Base-by-base conservation (phyloP, 2,797 vertebrate species). In the Balearica regulorum region DNA sequence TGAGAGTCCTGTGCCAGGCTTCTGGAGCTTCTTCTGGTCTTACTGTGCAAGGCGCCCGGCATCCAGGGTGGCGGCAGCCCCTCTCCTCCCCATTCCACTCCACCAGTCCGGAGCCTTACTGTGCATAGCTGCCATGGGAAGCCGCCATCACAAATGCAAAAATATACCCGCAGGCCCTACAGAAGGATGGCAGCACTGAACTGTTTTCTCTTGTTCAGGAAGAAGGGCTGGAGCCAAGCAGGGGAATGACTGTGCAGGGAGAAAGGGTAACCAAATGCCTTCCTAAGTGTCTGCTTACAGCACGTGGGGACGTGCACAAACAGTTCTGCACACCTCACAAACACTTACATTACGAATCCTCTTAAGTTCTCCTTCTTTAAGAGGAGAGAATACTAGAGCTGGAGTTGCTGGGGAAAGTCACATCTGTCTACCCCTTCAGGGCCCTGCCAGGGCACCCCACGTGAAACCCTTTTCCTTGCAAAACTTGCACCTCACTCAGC, bases 241-340 rank as follows among this genome's bases (percentile, higher is more conserved):
- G 16, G 0, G 2, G 5, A 13, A 12, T n/a, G 64, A 75, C 28
- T 1, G 1, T 13, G 41, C 13, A 5, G 6, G 43, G 21, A 84
- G 57, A 87, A 84, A 76, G 17, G 29, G 16, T 22, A 85, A 83
- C 24, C 14, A 62, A 69, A 66, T 54, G 35, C 39, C 39, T 77
- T 62, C 15, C 17, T 70, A 41, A 19, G 73, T 78, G 28, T 53
- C 43, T 58, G 35, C 44, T 44, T 51, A 37, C 15, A 62, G 39
- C 43, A 26, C 1, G 1, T 43, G 60, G 64, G 69, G 55, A 73
- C 2, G 8, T 61, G 81, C 31, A 72, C 35, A 61, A 72, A 61
- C 49, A 54, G 25, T 41, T 83, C 60, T 66, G 64, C 17, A 16
- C 70, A 58, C 5, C 26, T 79, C 2, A 2, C 35, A 65, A 69